Percentiles rank a stretch among this genome's conserved stretches.
phyloP scores from a whole-genome alignment of 2,113 vertebrate genomes.

The human (Homo sapiens) region GRCh38 chr9:89847001-89847500 shows the following conservation, averaged over 20 bases:
- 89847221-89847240: background rate
- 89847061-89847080: no score
- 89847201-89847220: background rate
- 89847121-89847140: background rate
- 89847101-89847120: background rate
- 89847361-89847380: background rate
- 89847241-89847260: background rate
- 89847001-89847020: background rate
- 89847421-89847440: no score
- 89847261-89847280: background rate
- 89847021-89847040: background rate
- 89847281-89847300: background rate
- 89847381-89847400: no score
- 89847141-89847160: background rate
- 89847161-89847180: no score
- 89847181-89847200: background rate
- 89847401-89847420: background rate
- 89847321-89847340: background rate
- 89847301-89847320: fast-evolving
- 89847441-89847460: background rate
- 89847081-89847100: no score
- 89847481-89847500: background rate
- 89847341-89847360: background rate
- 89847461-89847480: fast-evolving
- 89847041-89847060: no score